Evolutionary conservation across 92 coral and sea anemone species (phyloP).

Genomic region (Siderastrea siderea): DNA sequence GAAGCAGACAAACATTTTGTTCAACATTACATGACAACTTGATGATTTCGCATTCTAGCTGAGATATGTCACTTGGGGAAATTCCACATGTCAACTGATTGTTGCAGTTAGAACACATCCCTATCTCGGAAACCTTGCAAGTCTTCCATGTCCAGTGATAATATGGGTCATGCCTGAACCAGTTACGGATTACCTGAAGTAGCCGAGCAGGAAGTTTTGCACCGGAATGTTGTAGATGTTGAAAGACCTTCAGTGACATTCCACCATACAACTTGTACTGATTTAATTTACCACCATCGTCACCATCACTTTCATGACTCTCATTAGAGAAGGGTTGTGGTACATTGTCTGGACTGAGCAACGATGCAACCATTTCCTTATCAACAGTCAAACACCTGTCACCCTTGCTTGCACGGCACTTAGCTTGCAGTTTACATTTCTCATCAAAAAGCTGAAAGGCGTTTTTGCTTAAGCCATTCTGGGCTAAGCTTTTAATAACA

Average conservation of each 20-base stretch:
- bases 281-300: neutral
- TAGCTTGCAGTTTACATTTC: slow-evolving; percentile 64
- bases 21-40: slow-evolving; percentile 21
- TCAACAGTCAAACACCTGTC: slow-evolving; percentile 65
- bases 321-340: neutral
- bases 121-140: slow-evolving; percentile 62
- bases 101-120: slow-evolving; percentile 81
- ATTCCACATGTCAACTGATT: slow-evolving; percentile 54
- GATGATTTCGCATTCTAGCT: slow-evolving; percentile 30
- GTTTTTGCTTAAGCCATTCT: slow-evolving; percentile 55
- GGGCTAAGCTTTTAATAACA: slow-evolving; percentile 79
- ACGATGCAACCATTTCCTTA: slow-evolving; percentile 79
- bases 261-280: slow-evolving; percentile 10
- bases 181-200: slow-evolving; percentile 67
- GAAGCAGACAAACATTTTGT: neutral
- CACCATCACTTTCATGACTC: neutral
- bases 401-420: slow-evolving; percentile 54
- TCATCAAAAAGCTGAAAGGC: slow-evolving; percentile 90
- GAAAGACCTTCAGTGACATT: slow-evolving; percentile 59
- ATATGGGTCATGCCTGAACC: slow-evolving; percentile 80
- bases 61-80: slow-evolving; percentile 28
- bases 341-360: slow-evolving; percentile 65
- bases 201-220: slow-evolving; percentile 65
- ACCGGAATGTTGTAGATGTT: slow-evolving; percentile 80
- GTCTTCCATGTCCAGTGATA: slow-evolving; percentile 76